Evolutionary conservation across 2,113 vertebrate genomes (phyloP), one percentile per base, ranked within the genome.

Genomic region (Coptodon rendalli): DNA sequence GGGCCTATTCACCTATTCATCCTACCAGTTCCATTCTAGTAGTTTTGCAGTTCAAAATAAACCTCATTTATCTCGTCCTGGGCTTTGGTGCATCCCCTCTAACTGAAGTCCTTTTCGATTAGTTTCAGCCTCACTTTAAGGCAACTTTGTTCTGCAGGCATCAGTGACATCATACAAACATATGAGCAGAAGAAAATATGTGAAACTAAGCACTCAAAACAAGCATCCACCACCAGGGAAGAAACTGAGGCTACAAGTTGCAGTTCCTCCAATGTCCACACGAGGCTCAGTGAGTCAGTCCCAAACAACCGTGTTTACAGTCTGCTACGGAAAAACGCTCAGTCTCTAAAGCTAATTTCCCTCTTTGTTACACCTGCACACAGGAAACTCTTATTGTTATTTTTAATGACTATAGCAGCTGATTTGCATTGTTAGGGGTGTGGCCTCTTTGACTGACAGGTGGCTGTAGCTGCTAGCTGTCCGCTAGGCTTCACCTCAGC

Each of bases 21-120:
- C 31, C 31, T 29, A 12, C 2, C 24, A 76, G 24, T 29, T 48
- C 0, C 68, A 45, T 2, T 5, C 43, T 0, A 73, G 40, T 0
- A 48, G 40, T 27, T 73, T 17, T 73, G 68, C 68, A 29, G 68
- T 48, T 48, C 22, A 76, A 0, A 76, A 19, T 76, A 3, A 17
- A 17, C 1, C 68, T 76, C 2, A 0, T 63, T 71, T 14, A 71
- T 2, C 24, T 76, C 2, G 5, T 16, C n/a, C n/a, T 24, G 6
- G 19, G 57, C 19, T 34, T 22, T 12, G 38, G 43, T 78, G 71
- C 43, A 76, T 24, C 31, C n/a, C 17, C 36, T 24, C 36, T 43
- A 29, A 61, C 40, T 48, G 40, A 48, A 76, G 14, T 19, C 71
- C 9, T 19, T 29, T 50, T 12, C 0, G 0, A 10, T 12, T 29